Evolutionary conservation across 2,888 invertebrate genomes (phyloP), one percentile per base, ranked within the genome.

Genomic region (Sycophila texana): DNA sequence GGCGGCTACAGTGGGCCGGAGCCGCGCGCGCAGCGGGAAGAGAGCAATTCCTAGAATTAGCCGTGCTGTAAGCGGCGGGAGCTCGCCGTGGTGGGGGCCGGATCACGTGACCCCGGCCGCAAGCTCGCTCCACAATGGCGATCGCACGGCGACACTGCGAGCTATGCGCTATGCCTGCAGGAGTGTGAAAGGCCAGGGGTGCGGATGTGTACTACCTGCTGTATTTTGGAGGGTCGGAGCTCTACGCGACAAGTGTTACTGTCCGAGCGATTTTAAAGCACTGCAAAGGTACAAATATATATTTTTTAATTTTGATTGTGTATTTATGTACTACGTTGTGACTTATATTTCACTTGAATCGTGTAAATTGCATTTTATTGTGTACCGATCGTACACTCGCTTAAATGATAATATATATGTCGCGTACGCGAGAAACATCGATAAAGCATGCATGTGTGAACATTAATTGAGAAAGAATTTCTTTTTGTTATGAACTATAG

Each of bases 1-100:
- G 39, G 53, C 65, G 57, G 76, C 71, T 39, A 67, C 57, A 55
- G 74, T 60, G 60, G 66, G 77, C 68, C 74, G 71, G 72, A 53
- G 72, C 79, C 65, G 66, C 63, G 73, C 81, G 79, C 75, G 80
- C 77, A 73, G 82, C 80, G 81, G 79, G 80, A 79, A 83, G 82
- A 80, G 65, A 74, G 75, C 73, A 77, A 86, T 88, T 88, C 88
- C 85, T 65, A 82, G 88, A 88, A 88, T 86, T 85, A 83, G 18
- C n/a, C 81, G 84, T 83, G 85, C 87, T 86, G 87, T 86, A 87
- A 86, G 86, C 85, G 87, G 86, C 84, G 83, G 88, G 86, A 84
- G 83, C 80, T 74, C 68, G 77, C 74, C 65, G 74, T 72, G 47
- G 84, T 79, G 82, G 83, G 83, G 85, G 83, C 79, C 7, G 53